Percentiles rank a stretch among this genome's conserved stretches.
Evolutionary conservation across 2,113 vertebrate species (phyloP).

Genomic region (Tragelaphus strepsiceros): DNA sequence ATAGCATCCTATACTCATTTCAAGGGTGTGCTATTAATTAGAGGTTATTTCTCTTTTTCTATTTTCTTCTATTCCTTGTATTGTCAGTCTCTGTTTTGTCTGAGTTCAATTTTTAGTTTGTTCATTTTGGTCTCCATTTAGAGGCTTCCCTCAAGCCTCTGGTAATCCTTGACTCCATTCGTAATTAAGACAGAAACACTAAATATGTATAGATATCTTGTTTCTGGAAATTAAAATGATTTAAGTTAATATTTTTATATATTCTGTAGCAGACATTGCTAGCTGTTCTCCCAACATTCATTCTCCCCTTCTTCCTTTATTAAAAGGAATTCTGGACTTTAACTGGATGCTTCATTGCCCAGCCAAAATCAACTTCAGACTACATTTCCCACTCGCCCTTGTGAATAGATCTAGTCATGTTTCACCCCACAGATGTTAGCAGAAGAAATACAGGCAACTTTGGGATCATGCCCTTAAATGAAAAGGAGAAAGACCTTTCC

Average conservation of each 20-base stretch:
- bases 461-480: not conserved
- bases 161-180: not conserved
- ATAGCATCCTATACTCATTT: not conserved
- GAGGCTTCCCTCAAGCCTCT: not conserved
- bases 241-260: not conserved
- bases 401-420: not conserved
- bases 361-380: not conserved
- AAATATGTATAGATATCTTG: not conserved
- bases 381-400: not conserved
- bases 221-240: not conserved
- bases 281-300: not conserved
- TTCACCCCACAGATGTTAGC: not conserved
- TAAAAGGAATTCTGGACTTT: not conserved
- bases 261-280: not conserved
- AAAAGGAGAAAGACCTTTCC: not conserved
- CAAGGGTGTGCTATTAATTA: not conserved
- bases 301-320: not conserved
- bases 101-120: not conserved
- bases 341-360: not conserved
- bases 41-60: not conserved
- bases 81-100: not conserved
- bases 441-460: not conserved
- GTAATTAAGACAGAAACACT: not conserved
- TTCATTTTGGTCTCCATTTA: not conserved
- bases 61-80: not conserved